These are phyloP conservation scores for Anaspis maculata DNA, from an alignment of 2,888 invertebrate species.

Conservation along the genomic window DNA sequence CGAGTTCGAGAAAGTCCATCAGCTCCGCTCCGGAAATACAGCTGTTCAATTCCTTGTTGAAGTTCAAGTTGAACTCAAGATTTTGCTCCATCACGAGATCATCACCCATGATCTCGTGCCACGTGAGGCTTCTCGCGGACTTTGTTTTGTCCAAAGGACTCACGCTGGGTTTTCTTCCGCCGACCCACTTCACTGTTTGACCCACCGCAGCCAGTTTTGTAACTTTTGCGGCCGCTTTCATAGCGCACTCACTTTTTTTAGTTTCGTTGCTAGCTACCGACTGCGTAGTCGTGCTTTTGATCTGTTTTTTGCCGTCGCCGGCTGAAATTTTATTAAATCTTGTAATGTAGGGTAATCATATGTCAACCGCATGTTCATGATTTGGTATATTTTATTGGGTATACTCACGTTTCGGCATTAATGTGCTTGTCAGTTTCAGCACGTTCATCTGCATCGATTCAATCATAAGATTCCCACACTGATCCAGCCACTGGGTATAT, in stretches of 20 bases:
- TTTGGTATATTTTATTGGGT: too few relatives aligned
- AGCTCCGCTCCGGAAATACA: slow-evolving; percentile 65
- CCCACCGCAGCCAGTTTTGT: slow-evolving; percentile 5
- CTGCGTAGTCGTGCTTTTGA: slow-evolving; percentile 3
- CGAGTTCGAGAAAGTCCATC: slow-evolving; percentile 61
- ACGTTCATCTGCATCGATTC: slow-evolving; percentile 62
- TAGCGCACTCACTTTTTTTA: slow-evolving; percentile 5
- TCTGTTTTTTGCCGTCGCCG: neutral
- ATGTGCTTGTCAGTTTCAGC: too few relatives aligned
- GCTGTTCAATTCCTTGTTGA: slow-evolving; percentile 56
- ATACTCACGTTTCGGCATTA: too few relatives aligned
- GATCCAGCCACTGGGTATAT: slow-evolving; percentile 62
- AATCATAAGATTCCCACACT: slow-evolving; percentile 55
- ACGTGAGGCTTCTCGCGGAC: slow-evolving; percentile 42
- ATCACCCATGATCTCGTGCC: slow-evolving; percentile 63
- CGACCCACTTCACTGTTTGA: slow-evolving; percentile 8
- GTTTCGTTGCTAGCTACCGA: neutral
- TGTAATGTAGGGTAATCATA: too few relatives aligned
- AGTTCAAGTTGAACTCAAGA: slow-evolving; percentile 58
- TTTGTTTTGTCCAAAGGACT: slow-evolving; percentile 29
- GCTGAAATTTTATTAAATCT: too few relatives aligned
- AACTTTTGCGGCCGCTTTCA: slow-evolving; percentile 6
- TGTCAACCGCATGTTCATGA: too few relatives aligned
- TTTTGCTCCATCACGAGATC: slow-evolving; percentile 59
- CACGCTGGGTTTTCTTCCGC: slow-evolving; percentile 18